These are phyloP conservation scores for Zhuqinia jingwanae DNA, from an alignment of 2,888 invertebrate species.

Conservation along the genomic window DNA sequence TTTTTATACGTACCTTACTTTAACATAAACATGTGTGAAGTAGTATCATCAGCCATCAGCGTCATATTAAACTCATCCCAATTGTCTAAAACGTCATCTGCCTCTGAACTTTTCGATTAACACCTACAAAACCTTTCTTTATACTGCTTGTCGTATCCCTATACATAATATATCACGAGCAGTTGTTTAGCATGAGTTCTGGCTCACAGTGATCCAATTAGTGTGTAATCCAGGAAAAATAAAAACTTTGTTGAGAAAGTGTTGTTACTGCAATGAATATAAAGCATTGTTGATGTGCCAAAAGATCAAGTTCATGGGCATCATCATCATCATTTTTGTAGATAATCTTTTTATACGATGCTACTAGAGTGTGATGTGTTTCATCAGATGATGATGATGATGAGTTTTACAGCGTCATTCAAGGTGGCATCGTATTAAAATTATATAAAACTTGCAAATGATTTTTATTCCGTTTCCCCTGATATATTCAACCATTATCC, in stretches of 20 bases:
- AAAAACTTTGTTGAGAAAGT: background rate
- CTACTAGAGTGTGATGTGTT: too few species aligned
- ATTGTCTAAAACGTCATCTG: too few species aligned
- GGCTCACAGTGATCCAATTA: conserved; percentile 25
- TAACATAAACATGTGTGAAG: too few species aligned
- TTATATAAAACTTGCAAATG: too few species aligned
- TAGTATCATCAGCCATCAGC: too few species aligned
- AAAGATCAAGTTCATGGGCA: conserved; percentile 51
- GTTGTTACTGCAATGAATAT: background rate
- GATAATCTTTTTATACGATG: too few species aligned
- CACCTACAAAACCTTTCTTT: background rate
- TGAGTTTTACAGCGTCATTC: conserved; percentile 11
- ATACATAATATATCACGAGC: too few species aligned
- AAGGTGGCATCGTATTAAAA: conserved; percentile 23
- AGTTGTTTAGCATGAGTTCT: background rate
- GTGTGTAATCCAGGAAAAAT: background rate
- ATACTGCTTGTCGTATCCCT: background rate
- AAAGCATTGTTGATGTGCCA: conserved; percentile 20
- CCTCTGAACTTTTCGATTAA: background rate
- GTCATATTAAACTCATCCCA: too few species aligned
- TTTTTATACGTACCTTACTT: too few species aligned
- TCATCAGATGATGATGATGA: too few species aligned
- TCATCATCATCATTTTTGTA: background rate
- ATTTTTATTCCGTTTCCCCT: too few species aligned
- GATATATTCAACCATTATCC: too few species aligned